Base-by-base conservation (phyloP, 2,888 invertebrate species). In the Blera fallax region DNA sequence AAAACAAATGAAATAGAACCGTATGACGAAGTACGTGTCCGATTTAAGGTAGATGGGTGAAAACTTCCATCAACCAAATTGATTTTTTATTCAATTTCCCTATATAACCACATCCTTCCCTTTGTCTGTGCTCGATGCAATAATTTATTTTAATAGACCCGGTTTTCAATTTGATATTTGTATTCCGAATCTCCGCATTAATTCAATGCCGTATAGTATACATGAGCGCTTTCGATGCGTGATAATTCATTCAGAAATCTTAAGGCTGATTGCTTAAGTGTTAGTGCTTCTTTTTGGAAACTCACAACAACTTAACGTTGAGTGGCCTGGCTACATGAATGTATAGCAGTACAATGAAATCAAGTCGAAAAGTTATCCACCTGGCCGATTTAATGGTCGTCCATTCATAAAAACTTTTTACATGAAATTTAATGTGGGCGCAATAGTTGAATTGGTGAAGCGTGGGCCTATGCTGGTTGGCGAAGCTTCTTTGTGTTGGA, bases 331-430 rank as follows among this genome's bases (percentile, higher is more conserved):
- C 27, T 52, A 48, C 52, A 62, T 40, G 32, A 54, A 48, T 48
- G 48, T 54, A 48, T 24, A 78, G n/a, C 43, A 32, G 37, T 48
- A 69, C 56, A 64, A 65, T 58, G 37, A 74, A 79, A 70, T 64
- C 67, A 64, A 84, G 56, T 79, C 56, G 24, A 56, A 74, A 74
- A 70, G 50, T 58, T 80, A 80, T 76, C 50, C 84, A 84, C 80
- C 74, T 84, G 80, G 84, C 40, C 73, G 74, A 52, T 74, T 80
- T 69, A 74, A 80, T 70, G 74, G 24, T 74, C 56, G 48, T 74
- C 74, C 84, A 84, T 84, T 84, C 84, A 84, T 74, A 84, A 83
- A 83, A 78, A 73, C 27, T 62, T 34, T 73, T 69, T 74, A 70
- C 56, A 50, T 67, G 52, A 65, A 34, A 74, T 43, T 70, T 37